phyloP scores from a whole-genome alignment of 2,113 vertebrate species.

The Dromaius novaehollandiae region DNA sequence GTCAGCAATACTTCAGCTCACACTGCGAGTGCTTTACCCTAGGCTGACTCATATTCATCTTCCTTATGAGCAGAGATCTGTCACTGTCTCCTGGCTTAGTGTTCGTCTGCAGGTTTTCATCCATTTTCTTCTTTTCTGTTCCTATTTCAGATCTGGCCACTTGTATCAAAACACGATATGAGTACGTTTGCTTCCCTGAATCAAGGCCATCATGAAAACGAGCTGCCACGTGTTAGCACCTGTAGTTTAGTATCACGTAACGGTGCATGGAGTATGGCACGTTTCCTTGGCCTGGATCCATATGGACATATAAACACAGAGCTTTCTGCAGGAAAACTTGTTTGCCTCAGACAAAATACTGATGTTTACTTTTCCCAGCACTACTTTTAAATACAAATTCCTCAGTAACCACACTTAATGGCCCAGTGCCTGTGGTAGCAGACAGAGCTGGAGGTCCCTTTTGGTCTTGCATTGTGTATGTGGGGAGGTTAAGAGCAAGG shows the following conservation, averaged over 20 bases:
- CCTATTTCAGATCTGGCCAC: neutral
- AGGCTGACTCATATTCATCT: slow-evolving; percentile 41
- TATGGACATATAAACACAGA: neutral
- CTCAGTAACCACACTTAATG: neutral
- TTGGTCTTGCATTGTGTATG: rapidly evolving
- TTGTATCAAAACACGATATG: neutral
- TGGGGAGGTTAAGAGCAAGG: slow-evolving; percentile 19
- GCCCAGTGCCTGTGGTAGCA: neutral
- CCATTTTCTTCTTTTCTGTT: neutral
- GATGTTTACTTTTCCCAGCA: neutral
- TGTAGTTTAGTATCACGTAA: neutral
- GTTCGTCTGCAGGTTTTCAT: neutral
- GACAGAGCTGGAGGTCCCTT: neutral
- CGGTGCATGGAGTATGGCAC: neutral
- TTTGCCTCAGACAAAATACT: slow-evolving; percentile 27
- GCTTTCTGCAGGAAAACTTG: slow-evolving; percentile 1
- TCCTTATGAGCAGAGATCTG: neutral
- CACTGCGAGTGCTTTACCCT: neutral
- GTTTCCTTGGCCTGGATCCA: neutral
- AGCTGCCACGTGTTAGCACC: rapidly evolving
- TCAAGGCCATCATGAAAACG: neutral
- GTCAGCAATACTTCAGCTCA: neutral
- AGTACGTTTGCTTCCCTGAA: neutral
- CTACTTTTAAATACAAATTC: neutral
- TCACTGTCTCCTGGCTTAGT: slow-evolving; percentile 42